Evolutionary conservation across 1,140 invertebrate species (phyloP).

Genomic region (Magallana angulata): DNA sequence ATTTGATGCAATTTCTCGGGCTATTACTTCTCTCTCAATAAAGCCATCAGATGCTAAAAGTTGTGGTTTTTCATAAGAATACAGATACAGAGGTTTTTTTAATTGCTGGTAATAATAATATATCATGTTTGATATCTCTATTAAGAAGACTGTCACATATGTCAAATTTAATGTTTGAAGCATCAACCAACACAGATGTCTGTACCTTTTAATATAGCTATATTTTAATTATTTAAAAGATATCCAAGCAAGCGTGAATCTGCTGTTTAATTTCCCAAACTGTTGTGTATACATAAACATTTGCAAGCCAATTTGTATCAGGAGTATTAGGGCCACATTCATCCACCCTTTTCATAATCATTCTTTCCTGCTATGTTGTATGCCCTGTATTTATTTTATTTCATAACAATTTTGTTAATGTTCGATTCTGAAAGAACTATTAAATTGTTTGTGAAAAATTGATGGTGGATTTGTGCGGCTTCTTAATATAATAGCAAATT

Average conservation of each 20-base stretch:
- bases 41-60: not conserved
- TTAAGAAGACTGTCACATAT: conserved; percentile 22
- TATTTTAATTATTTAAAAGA: conserved; percentile 26
- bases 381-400: not conserved
- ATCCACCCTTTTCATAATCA: not conserved
- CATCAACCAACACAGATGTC: not conserved
- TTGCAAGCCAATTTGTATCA: not conserved
- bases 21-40: conserved; percentile 13
- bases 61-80: not conserved
- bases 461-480: not conserved
- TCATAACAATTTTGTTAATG: conserved; percentile 2
- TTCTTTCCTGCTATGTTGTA: not conserved
- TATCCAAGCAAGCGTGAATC: not conserved
- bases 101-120: conserved; percentile 25
- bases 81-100: not conserved
- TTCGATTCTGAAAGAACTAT: not conserved
- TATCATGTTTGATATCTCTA: conserved; percentile 20
- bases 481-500: not conserved
- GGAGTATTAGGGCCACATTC: not conserved
- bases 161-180: conserved; percentile 35
- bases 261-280: not conserved
- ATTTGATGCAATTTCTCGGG: conserved; percentile 40
- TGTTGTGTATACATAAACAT: not conserved
- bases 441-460: not conserved
- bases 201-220: not conserved